Evolutionary conservation across 2,888 invertebrate genomes (phyloP), one percentile per base, ranked within the genome.

Genomic region (Caenorhabditis macrosperma): DNA sequence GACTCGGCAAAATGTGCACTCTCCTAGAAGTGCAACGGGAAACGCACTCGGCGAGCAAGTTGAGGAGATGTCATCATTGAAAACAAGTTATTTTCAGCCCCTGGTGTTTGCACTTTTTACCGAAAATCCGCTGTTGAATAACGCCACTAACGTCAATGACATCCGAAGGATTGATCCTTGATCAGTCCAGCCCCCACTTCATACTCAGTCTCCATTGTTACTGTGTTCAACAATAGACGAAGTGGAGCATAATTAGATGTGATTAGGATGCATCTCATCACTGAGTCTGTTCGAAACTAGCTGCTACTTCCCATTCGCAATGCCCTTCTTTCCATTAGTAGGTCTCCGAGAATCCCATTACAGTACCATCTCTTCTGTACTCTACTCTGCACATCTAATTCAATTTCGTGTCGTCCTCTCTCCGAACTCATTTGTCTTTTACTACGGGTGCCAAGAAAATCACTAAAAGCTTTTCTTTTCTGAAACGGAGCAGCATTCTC

Each of bases 211-310:
- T 33, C 10, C 5, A 41, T 15, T 61, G 20, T 55, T 20, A 28
- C 24, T 10, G 38, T 17, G 17, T n/a, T 52, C 44, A 30, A 33
- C 35, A 20, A 44, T 54, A 35, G 15, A 15, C 52, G 46, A 24
- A 41, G 46, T 50, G 41, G 66, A 75, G 60, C 66, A 67, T 66
- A 67, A 60, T 59, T 75, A 67, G 24, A 67, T 66, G 52, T 59
- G 44, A 63, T 76, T 63, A 63, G 35, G 28, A 54, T 48, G 17
- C 26, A 46, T 57, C 52, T 59, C 15, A 60, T 67, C 67, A 60
- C 46, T 46, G n/a, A 46, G 41, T 52, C 52, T 75, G 10, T 66
- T 28, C 10, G 17, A 54, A 57, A 57, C 72, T 24, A 72, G 72
- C 57, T 55, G 17, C 50, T 30, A 59, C 61, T 38, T 28, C 38